phyloP scores from a whole-genome alignment of 2,113 vertebrate genomes.

The Loxodonta africana region DNA sequence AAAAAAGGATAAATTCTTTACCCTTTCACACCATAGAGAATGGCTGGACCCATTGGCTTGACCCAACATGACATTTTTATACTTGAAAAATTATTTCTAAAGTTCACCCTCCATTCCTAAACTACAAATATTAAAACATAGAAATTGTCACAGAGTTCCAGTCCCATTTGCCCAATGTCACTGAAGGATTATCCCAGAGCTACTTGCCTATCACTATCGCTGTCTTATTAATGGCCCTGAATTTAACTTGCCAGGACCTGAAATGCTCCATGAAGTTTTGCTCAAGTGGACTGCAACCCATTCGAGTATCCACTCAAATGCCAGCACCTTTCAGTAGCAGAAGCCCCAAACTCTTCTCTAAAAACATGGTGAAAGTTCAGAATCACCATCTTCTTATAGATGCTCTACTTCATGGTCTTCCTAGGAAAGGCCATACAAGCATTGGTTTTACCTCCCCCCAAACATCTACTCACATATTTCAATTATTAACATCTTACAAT shows the following conservation, averaged over 20 bases:
- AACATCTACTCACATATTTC: conserved; percentile 51
- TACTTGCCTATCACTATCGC: not conserved
- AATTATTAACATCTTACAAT: not conserved
- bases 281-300: not conserved
- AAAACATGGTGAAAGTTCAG: not conserved
- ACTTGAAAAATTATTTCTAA: conserved; percentile 41
- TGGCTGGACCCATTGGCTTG: not conserved
- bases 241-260: not conserved
- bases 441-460: not conserved
- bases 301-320: not conserved
- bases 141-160: not conserved
- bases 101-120: not conserved
- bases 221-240: not conserved
- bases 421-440: not conserved
- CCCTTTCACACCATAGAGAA: not conserved
- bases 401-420: not conserved
- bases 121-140: conserved; percentile 30
- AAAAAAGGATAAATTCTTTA: not conserved
- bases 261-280: not conserved
- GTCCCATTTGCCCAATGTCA: not conserved
- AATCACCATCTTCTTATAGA: not conserved
- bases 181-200: not conserved
- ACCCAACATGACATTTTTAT: not conserved
- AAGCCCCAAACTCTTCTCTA: not conserved
- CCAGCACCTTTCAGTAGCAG: not conserved